Evolutionary conservation across 2,888 invertebrate species (phyloP).

Genomic region (Strigamia transsilvanica): DNA sequence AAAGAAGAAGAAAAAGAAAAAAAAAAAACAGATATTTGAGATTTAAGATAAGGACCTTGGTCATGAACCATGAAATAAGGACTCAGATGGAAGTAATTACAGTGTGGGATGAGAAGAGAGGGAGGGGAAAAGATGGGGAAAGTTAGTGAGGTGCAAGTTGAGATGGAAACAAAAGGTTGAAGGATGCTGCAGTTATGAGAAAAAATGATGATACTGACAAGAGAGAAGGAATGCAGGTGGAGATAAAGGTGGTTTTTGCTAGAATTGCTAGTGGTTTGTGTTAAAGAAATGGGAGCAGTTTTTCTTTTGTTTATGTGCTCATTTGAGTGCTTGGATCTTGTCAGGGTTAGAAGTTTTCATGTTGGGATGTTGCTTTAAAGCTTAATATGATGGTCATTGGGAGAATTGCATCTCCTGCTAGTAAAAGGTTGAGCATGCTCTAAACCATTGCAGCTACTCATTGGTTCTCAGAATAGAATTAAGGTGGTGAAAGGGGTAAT

Average conservation of each 20-base stretch:
- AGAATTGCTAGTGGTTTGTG: background rate
- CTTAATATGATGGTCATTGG: slow-evolving; percentile 38
- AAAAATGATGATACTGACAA: slow-evolving; percentile 14
- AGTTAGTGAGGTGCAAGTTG: slow-evolving; percentile 31
- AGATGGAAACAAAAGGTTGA: slow-evolving; percentile 39
- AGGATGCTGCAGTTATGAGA: background rate
- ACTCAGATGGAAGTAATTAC: slow-evolving; percentile 36
- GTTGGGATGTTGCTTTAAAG: slow-evolving; percentile 7
- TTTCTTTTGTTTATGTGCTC: slow-evolving; percentile 3
- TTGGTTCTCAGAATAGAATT: background rate
- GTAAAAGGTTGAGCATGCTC: slow-evolving; percentile 6
- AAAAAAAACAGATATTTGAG: slow-evolving; percentile 1
- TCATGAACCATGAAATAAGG: slow-evolving; percentile 37
- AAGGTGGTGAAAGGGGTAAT: slow-evolving; percentile 34
- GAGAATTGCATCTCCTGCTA: background rate
- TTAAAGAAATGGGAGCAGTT: background rate
- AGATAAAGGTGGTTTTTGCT: background rate
- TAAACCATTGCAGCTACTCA: slow-evolving; percentile 32
- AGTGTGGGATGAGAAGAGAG: background rate
- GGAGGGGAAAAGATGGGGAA: background rate
- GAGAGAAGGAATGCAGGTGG: background rate
- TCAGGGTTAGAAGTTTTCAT: slow-evolving; percentile 4
- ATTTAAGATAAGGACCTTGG: slow-evolving; percentile 23
- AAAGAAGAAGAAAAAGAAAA: background rate
- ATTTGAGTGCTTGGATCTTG: background rate